Base-by-base conservation (phyloP, 1,140 invertebrate species). In the Drosophila leontia region DNA sequence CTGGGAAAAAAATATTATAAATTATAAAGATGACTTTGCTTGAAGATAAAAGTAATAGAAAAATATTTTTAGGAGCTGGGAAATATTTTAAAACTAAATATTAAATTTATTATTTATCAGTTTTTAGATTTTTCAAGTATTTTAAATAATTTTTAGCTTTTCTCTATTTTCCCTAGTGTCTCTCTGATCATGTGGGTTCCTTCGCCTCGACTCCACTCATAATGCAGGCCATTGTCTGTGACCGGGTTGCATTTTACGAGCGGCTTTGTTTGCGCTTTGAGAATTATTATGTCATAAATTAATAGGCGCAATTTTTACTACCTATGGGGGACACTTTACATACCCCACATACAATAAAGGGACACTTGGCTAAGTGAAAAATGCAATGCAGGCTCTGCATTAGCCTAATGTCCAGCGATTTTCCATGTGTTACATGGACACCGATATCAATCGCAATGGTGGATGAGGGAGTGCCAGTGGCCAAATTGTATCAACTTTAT, bases 281-380 rank as follows among this genome's bases (percentile, higher is more conserved):
- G 82, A 90, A 85, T 90, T 90, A 90, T 90, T 90, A 90, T 88
- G 81, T 88, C 85, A 88, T 88, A 88, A 88, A 88, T 88, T 88
- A 88, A 88, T 90, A 85, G 85, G 68, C 65, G 85, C 85, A 88
- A 88, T 88, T 88, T 85, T 85, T 88, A 79, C 60, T 67, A 55
- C 63, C 62, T 57, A 60, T 39, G 65, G 51, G 59, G 55, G 48
- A 53, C 44, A 72, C 69, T 72, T 60, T 72, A 44, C 69, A 72
- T 72, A 60, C 67, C 53, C 39, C 41, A 29, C 26, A 55, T 53
- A 59, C 78, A 58, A 65, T 35, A 78, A 76, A 76, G 82, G 80
- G 75, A 82, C 70, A 87, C 64, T 79, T 70, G 60, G 79, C 34
- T 51, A 42, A 53, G 70, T 86, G 76, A 86, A 86, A 86, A 83